Percentiles rank a stretch among this genome's conserved stretches.
Conservation (phyloP, 2,113 vertebrate genomes). For the Pyrgilauda ruficollis region DNA sequence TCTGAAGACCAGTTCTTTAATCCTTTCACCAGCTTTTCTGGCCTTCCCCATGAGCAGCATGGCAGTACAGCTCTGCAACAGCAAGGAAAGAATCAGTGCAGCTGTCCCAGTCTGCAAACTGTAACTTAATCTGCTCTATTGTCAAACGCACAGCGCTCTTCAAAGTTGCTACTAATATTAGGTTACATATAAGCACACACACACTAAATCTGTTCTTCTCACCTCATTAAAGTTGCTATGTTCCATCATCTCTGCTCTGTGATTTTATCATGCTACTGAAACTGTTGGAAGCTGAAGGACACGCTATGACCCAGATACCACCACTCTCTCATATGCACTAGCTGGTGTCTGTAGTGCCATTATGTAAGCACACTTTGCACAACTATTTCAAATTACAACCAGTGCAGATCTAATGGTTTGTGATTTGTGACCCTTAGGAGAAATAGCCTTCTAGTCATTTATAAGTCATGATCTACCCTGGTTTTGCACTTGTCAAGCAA, state of each 20-base stretch:
- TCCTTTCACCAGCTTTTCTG: not conserved
- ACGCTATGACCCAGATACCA: not conserved
- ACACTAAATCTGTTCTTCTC: not conserved
- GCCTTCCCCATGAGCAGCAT: not conserved
- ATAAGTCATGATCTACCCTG: not conserved
- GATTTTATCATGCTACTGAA: not conserved
- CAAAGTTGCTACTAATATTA: not conserved
- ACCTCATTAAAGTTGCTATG: not conserved
- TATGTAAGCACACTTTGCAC: not conserved
- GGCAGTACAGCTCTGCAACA: not conserved
- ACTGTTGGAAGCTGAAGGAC: not conserved
- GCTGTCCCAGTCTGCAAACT: not conserved
- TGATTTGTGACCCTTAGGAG: not conserved
- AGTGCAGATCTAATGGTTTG: not conserved
- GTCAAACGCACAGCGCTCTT: not conserved
- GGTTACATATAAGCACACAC: not conserved
- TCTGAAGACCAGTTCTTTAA: not conserved
- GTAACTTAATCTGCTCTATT: not conserved
- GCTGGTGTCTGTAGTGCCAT: not conserved
- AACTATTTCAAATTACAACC: not conserved
- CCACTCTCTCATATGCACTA: not conserved
- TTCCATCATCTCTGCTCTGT: not conserved
- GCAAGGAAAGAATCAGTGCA: not conserved
- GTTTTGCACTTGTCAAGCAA: not conserved
- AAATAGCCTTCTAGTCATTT: not conserved